These are phyloP conservation scores for Geodia barretti DNA, from an alignment of 37 sponge, comb jelly and placozoan genomes.

Conservation along the genomic window DNA sequence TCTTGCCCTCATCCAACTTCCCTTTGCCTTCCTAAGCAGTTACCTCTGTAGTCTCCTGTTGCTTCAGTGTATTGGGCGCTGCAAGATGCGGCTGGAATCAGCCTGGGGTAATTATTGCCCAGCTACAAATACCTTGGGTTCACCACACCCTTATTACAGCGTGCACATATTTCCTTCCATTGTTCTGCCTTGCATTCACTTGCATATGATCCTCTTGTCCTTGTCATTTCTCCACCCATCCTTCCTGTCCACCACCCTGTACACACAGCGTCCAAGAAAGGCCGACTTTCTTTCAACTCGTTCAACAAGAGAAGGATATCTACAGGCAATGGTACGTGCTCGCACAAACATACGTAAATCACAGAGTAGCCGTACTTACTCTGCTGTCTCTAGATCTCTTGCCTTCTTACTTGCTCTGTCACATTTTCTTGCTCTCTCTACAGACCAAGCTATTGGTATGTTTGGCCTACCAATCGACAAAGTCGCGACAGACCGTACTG, in stretches of 20 bases:
- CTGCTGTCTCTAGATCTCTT: no score
- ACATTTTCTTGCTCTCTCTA: no score
- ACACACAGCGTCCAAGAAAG: no score
- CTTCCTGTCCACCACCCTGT: no score
- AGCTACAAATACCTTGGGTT: neutral
- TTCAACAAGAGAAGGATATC: conserved; percentile 20
- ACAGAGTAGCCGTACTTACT: no score
- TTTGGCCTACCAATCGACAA: conserved; percentile 77
- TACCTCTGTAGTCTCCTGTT: neutral
- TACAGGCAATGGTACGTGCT: no score
- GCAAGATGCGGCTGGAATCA: neutral
- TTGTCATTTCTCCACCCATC: neutral
- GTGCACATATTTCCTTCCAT: no score
- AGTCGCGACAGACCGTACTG: no score
- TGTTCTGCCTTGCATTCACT: neutral
- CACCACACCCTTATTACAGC: no score
- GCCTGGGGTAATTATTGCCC: neutral
- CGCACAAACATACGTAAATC: no score
- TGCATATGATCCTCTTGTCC: neutral
- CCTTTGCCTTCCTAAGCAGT: conserved; percentile 2
- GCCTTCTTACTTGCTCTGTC: no score
- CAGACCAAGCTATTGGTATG: conserved; percentile 28
- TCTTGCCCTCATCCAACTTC: no score
- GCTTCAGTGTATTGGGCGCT: neutral
- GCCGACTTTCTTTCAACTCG: conserved; percentile 17